A percentile compares a stretch with the other conserved stretches of the same genome.
These are phyloP conservation scores for Eupithecia centaureata DNA, from an alignment of 2,888 invertebrate species.

Conservation along the genomic window DNA sequence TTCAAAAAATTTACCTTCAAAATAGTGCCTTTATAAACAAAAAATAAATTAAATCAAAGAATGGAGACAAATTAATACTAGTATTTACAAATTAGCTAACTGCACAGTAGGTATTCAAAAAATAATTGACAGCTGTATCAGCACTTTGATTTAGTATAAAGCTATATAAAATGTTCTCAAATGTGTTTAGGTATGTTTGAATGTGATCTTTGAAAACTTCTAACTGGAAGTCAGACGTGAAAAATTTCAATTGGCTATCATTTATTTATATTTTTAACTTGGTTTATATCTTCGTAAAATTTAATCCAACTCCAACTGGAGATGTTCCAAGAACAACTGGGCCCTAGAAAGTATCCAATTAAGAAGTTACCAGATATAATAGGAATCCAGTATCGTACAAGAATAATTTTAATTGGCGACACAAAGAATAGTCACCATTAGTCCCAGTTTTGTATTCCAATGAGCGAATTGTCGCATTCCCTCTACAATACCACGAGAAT, in stretches of 20 bases:
- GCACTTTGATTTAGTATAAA: too few species aligned
- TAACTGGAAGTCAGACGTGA: background rate
- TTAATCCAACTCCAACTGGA: background rate
- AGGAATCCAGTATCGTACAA: slow-evolving; percentile 27
- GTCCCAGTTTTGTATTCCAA: slow-evolving; percentile 70
- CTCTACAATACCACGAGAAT: slow-evolving; percentile 53
- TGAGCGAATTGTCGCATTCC: slow-evolving; percentile 75
- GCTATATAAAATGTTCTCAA: background rate
- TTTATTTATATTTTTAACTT: background rate
- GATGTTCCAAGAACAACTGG: background rate
- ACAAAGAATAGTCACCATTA: slow-evolving; percentile 70
- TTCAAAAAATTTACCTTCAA: too few species aligned
- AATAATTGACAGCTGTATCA: background rate
- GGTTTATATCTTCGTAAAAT: background rate
- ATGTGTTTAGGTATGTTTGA: background rate
- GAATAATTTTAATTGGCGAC: slow-evolving; percentile 75
- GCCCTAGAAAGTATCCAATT: slow-evolving; percentile 8
- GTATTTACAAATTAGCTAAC: too few species aligned
- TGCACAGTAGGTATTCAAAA: too few species aligned
- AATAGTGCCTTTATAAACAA: too few species aligned
- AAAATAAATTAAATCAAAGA: too few species aligned
- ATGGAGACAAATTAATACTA: too few species aligned
- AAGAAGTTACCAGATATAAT: slow-evolving; percentile 14
- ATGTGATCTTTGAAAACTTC: background rate
- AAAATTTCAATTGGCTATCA: background rate